phyloP scores from a whole-genome alignment of 2,888 invertebrate genomes.

The Graphium colonna region DNA sequence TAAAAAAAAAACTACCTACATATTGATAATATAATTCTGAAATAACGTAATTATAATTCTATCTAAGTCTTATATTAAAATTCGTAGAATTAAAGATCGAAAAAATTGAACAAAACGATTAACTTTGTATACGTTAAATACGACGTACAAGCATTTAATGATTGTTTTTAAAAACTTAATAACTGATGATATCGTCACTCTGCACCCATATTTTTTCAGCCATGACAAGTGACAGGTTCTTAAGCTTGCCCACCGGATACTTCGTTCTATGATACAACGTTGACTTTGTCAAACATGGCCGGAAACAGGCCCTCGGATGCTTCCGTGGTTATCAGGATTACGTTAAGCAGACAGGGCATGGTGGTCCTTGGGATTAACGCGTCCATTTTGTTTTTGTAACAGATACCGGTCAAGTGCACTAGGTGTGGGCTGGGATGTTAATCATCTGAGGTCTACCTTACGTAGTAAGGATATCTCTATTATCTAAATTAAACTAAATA shows the following conservation, averaged over 20 bases:
- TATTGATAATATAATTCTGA: too few relatives aligned
- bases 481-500: too few relatives aligned
- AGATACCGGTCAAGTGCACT: too few relatives aligned
- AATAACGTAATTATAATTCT: too few relatives aligned
- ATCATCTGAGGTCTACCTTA: too few relatives aligned
- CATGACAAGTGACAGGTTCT: constrained; percentile 7
- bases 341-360: constrained; percentile 38
- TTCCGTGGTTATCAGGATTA: constrained; percentile 65
- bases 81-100: too few relatives aligned
- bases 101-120: too few relatives aligned
- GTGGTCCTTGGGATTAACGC: constrained; percentile 47
- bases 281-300: constrained; percentile 32
- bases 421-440: background rate
- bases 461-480: too few relatives aligned
- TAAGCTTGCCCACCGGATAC: constrained; percentile 18
- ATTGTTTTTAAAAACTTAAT: too few relatives aligned
- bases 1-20: too few relatives aligned
- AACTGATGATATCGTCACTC: background rate
- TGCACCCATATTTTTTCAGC: background rate
- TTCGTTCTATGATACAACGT: constrained; percentile 17
- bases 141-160: too few relatives aligned
- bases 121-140: background rate
- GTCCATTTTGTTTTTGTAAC: constrained; percentile 8
- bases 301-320: constrained; percentile 58
- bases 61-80: too few relatives aligned